Evolutionary conservation across 2,888 invertebrate genomes (phyloP).

Genomic region (Eupithecia inturbata): DNA sequence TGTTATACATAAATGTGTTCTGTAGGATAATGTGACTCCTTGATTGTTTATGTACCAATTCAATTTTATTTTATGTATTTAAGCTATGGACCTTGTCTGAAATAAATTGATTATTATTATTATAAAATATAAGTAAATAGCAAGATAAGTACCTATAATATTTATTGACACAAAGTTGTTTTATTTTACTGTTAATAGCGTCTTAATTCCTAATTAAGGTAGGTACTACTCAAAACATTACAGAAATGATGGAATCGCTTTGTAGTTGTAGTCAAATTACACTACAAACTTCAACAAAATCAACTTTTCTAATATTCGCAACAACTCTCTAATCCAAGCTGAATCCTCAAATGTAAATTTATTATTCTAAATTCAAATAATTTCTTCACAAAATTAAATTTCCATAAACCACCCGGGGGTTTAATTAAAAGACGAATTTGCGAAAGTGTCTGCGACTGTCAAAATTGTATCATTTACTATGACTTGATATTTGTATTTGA

Average conservation of each 20-base stretch:
- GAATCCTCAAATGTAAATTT: conserved; percentile 35
- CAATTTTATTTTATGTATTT: no score
- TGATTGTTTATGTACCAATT: no score
- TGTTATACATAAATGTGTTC: no score
- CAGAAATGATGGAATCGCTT: neutral
- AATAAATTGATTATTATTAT: no score
- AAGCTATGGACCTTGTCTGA: no score
- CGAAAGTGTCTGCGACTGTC: conserved; percentile 36
- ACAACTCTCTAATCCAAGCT: conserved; percentile 17
- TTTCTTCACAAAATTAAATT: conserved; percentile 43
- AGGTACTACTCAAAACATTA: neutral
- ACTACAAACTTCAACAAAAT: neutral
- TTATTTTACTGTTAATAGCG: no score
- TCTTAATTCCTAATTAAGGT: no score
- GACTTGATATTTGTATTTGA: conserved; percentile 64
- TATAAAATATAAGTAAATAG: no score
- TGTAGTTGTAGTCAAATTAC: neutral
- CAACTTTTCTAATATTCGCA: conserved; percentile 6
- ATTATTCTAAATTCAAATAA: conserved; percentile 41
- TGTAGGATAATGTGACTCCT: no score
- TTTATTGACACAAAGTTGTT: no score
- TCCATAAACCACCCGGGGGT: conserved; percentile 39
- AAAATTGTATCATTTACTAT: conserved; percentile 48
- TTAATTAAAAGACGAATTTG: conserved; percentile 42
- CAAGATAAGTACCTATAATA: no score